Evolutionary conservation across 30 jellyfish, hydroid and myxozoan genomes (phyloP).

Genomic region (Pelagia noctiluca): DNA sequence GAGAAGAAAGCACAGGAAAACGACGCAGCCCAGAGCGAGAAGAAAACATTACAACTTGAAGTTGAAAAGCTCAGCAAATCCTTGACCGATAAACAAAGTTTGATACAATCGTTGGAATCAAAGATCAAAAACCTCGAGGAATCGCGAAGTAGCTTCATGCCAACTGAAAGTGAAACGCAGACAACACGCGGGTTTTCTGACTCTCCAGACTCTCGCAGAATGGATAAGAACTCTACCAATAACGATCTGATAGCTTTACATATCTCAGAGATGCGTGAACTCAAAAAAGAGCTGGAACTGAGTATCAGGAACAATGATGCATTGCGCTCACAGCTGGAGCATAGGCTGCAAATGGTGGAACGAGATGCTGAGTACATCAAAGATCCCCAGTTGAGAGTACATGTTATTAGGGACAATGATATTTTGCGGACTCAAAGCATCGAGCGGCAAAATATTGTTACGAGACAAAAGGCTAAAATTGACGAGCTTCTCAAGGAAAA

Average conservation of each 20-base stretch:
- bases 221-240: slow-evolving; percentile 38
- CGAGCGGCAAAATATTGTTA: slow-evolving; percentile 51
- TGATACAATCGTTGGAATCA: slow-evolving; percentile 17
- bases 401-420: slow-evolving; percentile 86
- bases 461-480: slow-evolving; percentile 34
- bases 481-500: slow-evolving; percentile 53
- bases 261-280: slow-evolving; percentile 84
- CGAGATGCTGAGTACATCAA: slow-evolving; percentile 66
- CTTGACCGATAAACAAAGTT: slow-evolving; percentile 13
- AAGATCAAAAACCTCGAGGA: slow-evolving; percentile 23
- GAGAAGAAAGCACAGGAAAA: not conserved
- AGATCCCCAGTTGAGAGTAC: slow-evolving; percentile 76
- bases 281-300: slow-evolving; percentile 75
- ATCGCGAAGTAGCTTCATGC: not conserved
- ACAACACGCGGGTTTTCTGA: not conserved
- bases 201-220: not conserved
- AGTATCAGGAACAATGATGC: slow-evolving; percentile 76
- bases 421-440: slow-evolving; percentile 70
- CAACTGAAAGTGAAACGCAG: not conserved
- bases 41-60: slow-evolving; percentile 23
- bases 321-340: slow-evolving; percentile 77
- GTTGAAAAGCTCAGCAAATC: not conserved
- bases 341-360: slow-evolving; percentile 71
- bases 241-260: slow-evolving; percentile 77
- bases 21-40: not conserved